Base-by-base conservation (phyloP, 2,113 vertebrate genomes). In the Emydura subglobosa region DNA sequence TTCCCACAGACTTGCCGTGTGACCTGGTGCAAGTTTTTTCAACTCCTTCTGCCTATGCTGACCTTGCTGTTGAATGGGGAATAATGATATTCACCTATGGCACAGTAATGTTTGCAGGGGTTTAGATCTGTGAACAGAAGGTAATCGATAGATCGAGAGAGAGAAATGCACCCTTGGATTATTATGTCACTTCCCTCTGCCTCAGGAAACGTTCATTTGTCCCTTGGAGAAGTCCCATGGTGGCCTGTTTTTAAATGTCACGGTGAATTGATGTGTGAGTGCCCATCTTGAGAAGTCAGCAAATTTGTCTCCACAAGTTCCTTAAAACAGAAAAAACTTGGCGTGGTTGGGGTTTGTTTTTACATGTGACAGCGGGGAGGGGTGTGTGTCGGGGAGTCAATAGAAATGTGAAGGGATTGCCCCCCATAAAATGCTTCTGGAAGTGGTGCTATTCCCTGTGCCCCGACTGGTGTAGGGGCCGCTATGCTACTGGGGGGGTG, bases 1-100 rank as follows among this genome's bases (percentile, higher is more conserved):
- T 59, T 24, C 29, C 24, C 0, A 0, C 19, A 9, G 81, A 49
- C 85, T 83, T 0, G 2, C 19, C 31, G 10, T 49, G 79, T 42
- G 89, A 3, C 51, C 42, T 12, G 24, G 24, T 42, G 42, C 22
- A 27, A 76, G 42, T 25, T 76, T 25, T 39, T 44, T 27, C 39
- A 42, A 24, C 72, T 76, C 6, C 39, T 39, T 39, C 39, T 39
- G 39, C 39, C 39, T 57, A 10, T 12, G 22, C 34, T 21, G 34
- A 31, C 22, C 21, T 22, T 47, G 72, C 12, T 47, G 65, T 22
- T 21, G 16, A n/a, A 21, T 19, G 65, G 31, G 22, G 72, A 44
- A 27, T 6, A 25, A 14, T 24, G 72, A 74, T 7, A 42, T 39
- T 3, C 7, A 10, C 68, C 10, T 3, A 25, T 13, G 2, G 39